Evolutionary conservation across 2,888 invertebrate species (phyloP).

Genomic region (Drosophila barbarae): DNA sequence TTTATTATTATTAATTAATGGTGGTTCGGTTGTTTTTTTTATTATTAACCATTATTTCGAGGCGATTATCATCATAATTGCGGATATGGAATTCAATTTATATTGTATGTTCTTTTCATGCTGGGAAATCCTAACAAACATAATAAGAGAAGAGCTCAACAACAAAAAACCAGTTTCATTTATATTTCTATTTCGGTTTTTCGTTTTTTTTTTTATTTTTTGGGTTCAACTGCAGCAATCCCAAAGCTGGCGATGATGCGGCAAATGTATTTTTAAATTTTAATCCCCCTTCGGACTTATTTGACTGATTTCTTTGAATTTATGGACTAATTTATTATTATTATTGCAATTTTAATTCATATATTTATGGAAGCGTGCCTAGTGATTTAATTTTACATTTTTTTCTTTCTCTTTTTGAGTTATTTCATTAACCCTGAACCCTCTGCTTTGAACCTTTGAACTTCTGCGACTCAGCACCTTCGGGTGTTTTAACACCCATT

Average conservation of each 20-base stretch:
- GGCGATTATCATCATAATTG: slow-evolving; percentile 65
- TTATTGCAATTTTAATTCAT: neutral
- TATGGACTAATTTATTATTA: neutral
- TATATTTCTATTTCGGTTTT: slow-evolving; percentile 3
- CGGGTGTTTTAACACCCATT: slow-evolving; percentile 21
- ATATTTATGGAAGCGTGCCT: neutral
- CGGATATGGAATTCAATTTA: slow-evolving; percentile 53
- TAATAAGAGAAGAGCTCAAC: slow-evolving; percentile 9
- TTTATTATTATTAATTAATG: slow-evolving; percentile 70
- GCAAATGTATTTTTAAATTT: slow-evolving; percentile 33
- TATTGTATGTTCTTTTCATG: slow-evolving; percentile 9
- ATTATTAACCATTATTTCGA: neutral
- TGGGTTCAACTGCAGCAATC: slow-evolving; percentile 35
- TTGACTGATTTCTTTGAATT: neutral
- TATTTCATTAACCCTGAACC: slow-evolving; percentile 20
- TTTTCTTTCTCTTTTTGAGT: neutral
- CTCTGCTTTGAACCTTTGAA: slow-evolving; percentile 6
- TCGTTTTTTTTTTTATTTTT: slow-evolving; percentile 9
- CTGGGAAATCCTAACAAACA: slow-evolving; percentile 37
- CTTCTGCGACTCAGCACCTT: neutral
- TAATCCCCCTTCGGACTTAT: slow-evolving; percentile 2
- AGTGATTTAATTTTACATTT: neutral
- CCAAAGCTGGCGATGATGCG: slow-evolving; percentile 19
- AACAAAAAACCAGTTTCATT: slow-evolving; percentile 21
- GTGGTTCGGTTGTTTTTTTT: slow-evolving; percentile 21